phyloP scores from a whole-genome alignment of 2,113 vertebrate species.

The Pristiophorus japonicus region DNA sequence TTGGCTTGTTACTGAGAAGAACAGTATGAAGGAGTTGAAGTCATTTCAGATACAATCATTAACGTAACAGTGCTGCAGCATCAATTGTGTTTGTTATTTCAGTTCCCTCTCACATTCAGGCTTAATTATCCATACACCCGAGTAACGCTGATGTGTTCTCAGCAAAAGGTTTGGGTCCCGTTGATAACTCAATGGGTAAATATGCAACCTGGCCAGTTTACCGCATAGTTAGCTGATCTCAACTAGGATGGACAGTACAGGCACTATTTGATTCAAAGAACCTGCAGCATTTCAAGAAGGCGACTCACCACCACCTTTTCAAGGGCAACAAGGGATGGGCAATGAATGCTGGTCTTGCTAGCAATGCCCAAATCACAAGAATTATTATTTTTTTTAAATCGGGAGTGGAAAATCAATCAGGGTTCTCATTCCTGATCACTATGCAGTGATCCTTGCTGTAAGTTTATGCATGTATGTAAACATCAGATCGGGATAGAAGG shows the following conservation, averaged over 20 bases:
- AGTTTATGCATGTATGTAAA: no score
- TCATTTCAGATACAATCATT: not conserved
- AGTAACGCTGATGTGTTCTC: not conserved
- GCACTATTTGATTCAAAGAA: no score
- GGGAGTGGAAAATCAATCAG: no score
- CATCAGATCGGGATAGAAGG: no score
- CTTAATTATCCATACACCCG: not conserved
- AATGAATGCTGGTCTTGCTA: no score
- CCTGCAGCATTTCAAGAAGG: no score
- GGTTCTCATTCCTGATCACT: no score
- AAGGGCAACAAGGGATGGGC: no score
- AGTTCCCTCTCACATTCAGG: not conserved
- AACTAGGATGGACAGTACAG: not conserved
- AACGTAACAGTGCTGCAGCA: not conserved
- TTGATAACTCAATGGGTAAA: not conserved
- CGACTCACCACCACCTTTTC: no score
- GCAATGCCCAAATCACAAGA: no score
- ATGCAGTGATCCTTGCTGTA: no score
- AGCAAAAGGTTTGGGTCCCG: not conserved
- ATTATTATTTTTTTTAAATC: no score
- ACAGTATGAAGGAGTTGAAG: not conserved
- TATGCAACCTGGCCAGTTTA: not conserved
- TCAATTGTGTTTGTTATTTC: not conserved
- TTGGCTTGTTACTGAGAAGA: not conserved
- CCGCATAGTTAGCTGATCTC: not conserved